Percentiles rank a stretch among this genome's conserved stretches.
Conservation (phyloP, 2,888 invertebrate genomes). For the Pogonocherus hispidulus region DNA sequence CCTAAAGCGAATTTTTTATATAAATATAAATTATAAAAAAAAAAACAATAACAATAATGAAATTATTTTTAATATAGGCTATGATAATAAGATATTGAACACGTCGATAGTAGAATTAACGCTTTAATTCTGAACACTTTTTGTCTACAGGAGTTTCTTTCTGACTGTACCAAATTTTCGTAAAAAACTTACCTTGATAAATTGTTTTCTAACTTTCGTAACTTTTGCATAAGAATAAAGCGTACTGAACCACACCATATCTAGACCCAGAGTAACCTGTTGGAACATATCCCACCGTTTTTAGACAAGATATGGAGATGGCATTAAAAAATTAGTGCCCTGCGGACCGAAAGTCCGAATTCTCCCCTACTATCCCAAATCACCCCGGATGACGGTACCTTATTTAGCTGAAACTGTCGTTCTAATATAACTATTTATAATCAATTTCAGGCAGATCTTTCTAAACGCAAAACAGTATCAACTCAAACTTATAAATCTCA, state of each 20-base stretch:
- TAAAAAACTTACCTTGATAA: background rate
- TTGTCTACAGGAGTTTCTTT: conserved; percentile 1
- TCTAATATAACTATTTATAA: background rate
- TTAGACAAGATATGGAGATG: too few species aligned
- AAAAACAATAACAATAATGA: background rate
- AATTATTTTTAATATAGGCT: conserved; percentile 6
- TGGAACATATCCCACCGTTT: too few species aligned
- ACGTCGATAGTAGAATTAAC: too few species aligned
- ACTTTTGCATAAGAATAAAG: too few species aligned
- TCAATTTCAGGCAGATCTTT: conserved; percentile 75
- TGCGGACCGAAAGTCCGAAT: too few species aligned
- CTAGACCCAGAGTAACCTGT: too few species aligned
- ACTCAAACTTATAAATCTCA: conserved; percentile 80
- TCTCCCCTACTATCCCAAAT: too few species aligned
- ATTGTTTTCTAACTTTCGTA: background rate
- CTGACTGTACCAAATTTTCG: conserved; percentile 2
- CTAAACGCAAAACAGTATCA: conserved; percentile 76
- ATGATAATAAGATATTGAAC: background rate
- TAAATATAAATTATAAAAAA: background rate
- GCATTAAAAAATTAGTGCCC: too few species aligned
- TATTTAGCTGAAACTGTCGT: background rate
- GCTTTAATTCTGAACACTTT: background rate
- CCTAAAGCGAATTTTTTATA: conserved; percentile 2
- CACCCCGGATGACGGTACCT: too few species aligned
- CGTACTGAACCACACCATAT: too few species aligned